These are phyloP conservation scores for Scaptomyza graminum DNA, from an alignment of 1,140 invertebrate species.

Conservation along the genomic window DNA sequence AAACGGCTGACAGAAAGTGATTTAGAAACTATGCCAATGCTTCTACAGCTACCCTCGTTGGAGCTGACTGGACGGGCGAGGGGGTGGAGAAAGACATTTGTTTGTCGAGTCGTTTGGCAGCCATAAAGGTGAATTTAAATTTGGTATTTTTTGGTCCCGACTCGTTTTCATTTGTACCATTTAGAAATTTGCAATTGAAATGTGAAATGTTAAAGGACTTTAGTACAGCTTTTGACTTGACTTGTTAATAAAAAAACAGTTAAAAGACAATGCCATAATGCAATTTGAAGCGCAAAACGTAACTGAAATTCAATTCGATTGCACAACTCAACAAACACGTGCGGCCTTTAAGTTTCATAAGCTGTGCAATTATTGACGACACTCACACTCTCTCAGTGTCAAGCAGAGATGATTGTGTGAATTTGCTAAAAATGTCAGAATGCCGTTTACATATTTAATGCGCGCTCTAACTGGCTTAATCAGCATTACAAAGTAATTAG, in stretches of 20 bases:
- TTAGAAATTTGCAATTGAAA: conserved; percentile 44
- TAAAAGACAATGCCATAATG: conserved; percentile 16
- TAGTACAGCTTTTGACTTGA: conserved; percentile 10
- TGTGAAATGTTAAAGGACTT: conserved; percentile 43
- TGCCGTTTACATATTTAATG: conserved; percentile 75
- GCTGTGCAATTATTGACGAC: not conserved
- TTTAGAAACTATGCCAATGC: conserved; percentile 72
- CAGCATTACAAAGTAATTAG: conserved; percentile 81
- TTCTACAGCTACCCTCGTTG: conserved; percentile 10
- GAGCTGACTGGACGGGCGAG: not conserved
- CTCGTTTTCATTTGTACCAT: conserved; percentile 33
- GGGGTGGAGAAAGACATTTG: conserved; percentile 42
- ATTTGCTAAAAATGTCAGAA: conserved; percentile 75
- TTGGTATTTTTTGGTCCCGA: conserved; percentile 49
- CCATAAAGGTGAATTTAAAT: conserved; percentile 78
- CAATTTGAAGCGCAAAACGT: conserved; percentile 3
- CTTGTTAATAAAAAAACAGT: conserved; percentile 35
- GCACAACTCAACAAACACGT: not conserved
- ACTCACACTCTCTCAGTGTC: not conserved
- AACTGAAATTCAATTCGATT: not conserved
- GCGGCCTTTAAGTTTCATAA: not conserved
- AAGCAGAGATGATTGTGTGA: conserved; percentile 12
- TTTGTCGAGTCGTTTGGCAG: conserved; percentile 60
- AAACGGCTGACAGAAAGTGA: conserved; percentile 77
- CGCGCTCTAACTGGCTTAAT: conserved; percentile 76